Conservation (phyloP, 2,113 vertebrate species). For the Callithrix jacchus region DNA sequence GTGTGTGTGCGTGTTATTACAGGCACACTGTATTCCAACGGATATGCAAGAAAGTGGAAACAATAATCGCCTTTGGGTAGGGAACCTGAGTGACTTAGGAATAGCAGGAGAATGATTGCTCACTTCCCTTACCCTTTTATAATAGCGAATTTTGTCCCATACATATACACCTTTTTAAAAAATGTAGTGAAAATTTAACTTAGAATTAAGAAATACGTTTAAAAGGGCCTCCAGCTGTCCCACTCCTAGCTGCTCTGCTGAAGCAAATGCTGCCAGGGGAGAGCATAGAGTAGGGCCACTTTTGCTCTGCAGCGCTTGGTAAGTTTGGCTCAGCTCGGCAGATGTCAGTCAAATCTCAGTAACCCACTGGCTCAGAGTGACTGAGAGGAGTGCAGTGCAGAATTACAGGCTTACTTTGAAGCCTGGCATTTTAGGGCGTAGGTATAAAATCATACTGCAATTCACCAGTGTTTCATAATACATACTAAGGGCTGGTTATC, state of each 20-base stretch:
- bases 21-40: background rate
- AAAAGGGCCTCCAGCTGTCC: background rate
- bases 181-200: background rate
- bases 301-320: background rate
- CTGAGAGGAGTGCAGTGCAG: background rate
- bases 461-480: background rate
- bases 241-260: background rate
- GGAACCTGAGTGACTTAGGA: background rate
- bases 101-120: background rate
- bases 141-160: background rate
- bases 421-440: rapidly evolving
- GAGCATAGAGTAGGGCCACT: rapidly evolving
- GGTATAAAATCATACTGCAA: background rate
- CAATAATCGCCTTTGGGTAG: background rate
- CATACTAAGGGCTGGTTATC: background rate
- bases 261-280: background rate
- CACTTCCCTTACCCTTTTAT: background rate
- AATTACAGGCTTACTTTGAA: background rate
- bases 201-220: background rate
- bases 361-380: background rate
- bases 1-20: background rate
- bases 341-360: no score
- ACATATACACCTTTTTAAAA: background rate
- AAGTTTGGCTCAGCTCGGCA: no score
- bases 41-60: background rate